Evolutionary conservation across 2,113 vertebrate genomes (phyloP), one percentile per base, ranked within the genome.

Genomic region (Connochaetes taurinus): DNA sequence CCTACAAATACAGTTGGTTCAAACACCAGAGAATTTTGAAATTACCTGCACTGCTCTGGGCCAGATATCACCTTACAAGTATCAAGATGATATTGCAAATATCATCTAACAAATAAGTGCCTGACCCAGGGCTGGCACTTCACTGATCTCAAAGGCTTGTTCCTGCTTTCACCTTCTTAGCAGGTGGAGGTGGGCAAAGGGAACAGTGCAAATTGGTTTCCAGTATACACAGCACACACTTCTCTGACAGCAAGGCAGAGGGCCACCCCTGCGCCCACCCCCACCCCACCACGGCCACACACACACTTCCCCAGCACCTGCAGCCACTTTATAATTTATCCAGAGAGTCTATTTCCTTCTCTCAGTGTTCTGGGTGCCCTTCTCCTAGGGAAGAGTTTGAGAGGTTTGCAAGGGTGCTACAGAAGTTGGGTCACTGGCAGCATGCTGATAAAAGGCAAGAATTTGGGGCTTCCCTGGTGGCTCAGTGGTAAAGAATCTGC

Each of bases 211-310:
- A 47, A 8, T n/a, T 43, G 64, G 67, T 92, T 90, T 92, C 80
- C 15, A 17, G 33, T 55, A 43, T 2, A 33, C 0, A n/a, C 3
- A 76, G 27, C 53, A 47, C 4, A 19, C 0, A n/a, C 2, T 25
- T 91, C 29, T 78, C 2, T 53, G 33, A 31, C 1, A 1, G 64
- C 47, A 4, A 2, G 81, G 27, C 9, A 6, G 9, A 58, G 53
- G 43, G 71, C 8, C 1, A 62, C 67, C 21, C n/a, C n/a, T 29
- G 1, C 3, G 0, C 8, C 58, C 11, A 21, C 57, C 10, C 31
- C 5, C 31, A 1, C 1, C 5, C 43, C 25, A 2, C 6, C 55
- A 1, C 53, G 5, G 6, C 16, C 3, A 4, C 58, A 6, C 29
- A 31, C 58, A 62, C 16, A 19, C 13, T 12, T 3, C n/a, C 57